These are phyloP conservation scores for Sarotherodon lohbergeri DNA, from an alignment of 2,113 vertebrate species.

Conservation along the genomic window DNA sequence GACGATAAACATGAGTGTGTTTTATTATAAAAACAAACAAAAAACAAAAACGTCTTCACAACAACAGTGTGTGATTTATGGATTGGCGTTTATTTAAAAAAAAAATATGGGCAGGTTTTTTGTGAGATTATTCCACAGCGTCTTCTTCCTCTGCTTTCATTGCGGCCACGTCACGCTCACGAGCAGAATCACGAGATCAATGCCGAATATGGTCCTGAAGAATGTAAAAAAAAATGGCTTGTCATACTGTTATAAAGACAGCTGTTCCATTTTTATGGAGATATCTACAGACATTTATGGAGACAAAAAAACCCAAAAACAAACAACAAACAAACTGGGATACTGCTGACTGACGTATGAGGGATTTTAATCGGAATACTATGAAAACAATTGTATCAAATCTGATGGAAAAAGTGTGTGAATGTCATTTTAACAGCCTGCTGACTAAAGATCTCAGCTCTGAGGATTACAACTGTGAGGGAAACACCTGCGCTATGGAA, in stretches of 20 bases:
- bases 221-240: rapidly evolving
- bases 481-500: neutral
- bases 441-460: neutral
- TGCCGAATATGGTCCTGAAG: neutral
- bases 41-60: neutral
- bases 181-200: neutral
- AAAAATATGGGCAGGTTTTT: neutral
- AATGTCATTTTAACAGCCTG: neutral
- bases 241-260: neutral
- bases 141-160: neutral
- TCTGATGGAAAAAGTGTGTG: neutral
- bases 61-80: neutral
- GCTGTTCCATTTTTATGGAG: neutral
- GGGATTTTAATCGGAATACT: neutral
- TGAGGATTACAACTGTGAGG: neutral
- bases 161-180: neutral
- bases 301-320: neutral
- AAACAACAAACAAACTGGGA: neutral
- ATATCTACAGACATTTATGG: neutral
- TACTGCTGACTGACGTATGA: neutral
- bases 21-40: neutral
- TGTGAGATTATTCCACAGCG: neutral
- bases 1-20: rapidly evolving
- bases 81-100: rapidly evolving
- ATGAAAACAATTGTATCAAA: neutral